Evolutionary conservation across 2,888 invertebrate species (phyloP).

Genomic region (Sminthurides aquaticus): DNA sequence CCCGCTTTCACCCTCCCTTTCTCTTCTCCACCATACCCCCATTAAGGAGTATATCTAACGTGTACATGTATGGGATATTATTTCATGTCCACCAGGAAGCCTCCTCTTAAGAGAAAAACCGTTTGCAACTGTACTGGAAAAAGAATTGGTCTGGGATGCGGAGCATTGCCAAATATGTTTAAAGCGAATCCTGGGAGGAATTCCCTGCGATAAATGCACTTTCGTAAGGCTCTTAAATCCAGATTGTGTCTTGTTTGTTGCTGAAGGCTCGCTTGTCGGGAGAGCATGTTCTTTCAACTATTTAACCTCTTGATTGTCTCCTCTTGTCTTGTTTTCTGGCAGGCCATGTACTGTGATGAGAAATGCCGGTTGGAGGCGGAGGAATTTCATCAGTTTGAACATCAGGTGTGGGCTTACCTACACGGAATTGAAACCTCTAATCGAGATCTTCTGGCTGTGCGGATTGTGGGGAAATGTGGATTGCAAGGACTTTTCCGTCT

Average conservation of each 20-base stretch:
- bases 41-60: too few species aligned
- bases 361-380: conserved; percentile 26
- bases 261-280: not conserved
- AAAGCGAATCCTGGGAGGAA: conserved; percentile 31
- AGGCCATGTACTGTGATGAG: conserved; percentile 37
- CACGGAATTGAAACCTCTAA: conserved; percentile 24
- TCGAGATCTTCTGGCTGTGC: conserved; percentile 27
- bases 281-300: conserved; percentile 2
- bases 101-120: conserved; percentile 31
- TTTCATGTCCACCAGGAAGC: not conserved
- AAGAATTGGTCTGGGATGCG: conserved; percentile 32
- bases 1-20: not conserved
- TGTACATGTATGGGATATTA: too few species aligned
- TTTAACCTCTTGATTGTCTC: not conserved
- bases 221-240: conserved; percentile 38
- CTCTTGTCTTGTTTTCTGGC: conserved; percentile 16
- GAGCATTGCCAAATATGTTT: conserved; percentile 38
- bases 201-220: conserved; percentile 36
- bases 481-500: conserved; percentile 7
- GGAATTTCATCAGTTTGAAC: conserved; percentile 33
- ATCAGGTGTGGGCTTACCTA: conserved; percentile 30
- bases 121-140: conserved; percentile 31
- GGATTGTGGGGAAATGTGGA: conserved; percentile 35
- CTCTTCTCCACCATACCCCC: not conserved
- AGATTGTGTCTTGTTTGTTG: not conserved